Percentiles rank a stretch among this genome's conserved stretches.
Conservation (phyloP, 2,113 vertebrate species). For the Silurus meridionalis region DNA sequence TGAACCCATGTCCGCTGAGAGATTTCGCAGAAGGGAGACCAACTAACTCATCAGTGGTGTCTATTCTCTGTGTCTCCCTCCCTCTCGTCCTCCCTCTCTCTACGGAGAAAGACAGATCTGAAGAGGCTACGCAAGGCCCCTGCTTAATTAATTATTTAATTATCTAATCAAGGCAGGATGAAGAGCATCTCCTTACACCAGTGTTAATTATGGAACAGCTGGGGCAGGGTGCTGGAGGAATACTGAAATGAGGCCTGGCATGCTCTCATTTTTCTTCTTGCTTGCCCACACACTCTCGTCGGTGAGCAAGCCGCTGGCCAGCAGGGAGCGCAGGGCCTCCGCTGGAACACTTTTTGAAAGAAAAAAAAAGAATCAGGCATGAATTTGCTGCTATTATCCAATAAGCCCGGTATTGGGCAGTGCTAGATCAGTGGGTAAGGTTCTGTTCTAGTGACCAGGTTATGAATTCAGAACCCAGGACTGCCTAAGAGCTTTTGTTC, state of each 20-base stretch:
- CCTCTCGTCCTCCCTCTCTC: conserved; percentile 51
- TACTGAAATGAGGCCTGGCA: conserved; percentile 52
- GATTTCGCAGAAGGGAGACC: conserved; percentile 31
- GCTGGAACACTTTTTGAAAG: conserved; percentile 20
- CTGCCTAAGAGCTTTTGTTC: background rate
- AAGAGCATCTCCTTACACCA: conserved; percentile 74
- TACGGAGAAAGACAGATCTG: conserved; percentile 70
- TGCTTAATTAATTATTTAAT: conserved; percentile 82
- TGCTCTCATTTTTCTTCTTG: conserved; percentile 37
- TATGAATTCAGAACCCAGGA: background rate
- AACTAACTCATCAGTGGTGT: conserved; percentile 35
- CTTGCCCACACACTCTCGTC: conserved; percentile 27
- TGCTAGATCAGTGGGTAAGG: background rate
- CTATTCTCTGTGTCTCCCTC: background rate
- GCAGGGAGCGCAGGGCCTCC: conserved; percentile 68
- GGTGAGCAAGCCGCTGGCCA: conserved; percentile 56
- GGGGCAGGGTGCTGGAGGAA: conserved; percentile 66
- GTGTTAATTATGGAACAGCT: conserved; percentile 80
- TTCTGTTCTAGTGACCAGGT: conserved; percentile 19
- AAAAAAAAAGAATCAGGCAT: background rate
- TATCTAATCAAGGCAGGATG: conserved; percentile 71
- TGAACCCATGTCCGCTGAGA: conserved; percentile 40
- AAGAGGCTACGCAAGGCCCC: conserved; percentile 68
- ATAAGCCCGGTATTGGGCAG: conserved; percentile 12
- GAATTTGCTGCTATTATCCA: background rate